A percentile compares a stretch with the other conserved stretches of the same genome.
phyloP scores from a whole-genome alignment of 2,888 invertebrate genomes.

The Cyclophora albipunctata region DNA sequence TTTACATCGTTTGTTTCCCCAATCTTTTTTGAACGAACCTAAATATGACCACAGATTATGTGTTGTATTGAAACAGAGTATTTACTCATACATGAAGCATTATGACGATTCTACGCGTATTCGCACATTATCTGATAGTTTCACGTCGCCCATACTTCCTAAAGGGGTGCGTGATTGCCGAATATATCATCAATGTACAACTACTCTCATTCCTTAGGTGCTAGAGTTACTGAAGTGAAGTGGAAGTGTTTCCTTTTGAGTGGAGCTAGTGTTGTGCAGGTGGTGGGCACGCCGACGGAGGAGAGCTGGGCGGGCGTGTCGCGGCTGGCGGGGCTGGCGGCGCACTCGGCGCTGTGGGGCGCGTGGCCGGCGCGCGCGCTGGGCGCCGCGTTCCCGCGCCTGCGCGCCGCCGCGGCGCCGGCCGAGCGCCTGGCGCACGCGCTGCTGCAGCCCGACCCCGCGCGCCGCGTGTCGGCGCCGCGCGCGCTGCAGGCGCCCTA shows the following conservation, averaged over 20 bases:
- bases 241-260: too few relatives aligned
- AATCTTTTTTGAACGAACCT: too few relatives aligned
- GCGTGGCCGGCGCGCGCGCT: conserved; percentile 84
- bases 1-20: background rate
- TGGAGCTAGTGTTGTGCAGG: too few relatives aligned
- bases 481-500: conserved; percentile 92
- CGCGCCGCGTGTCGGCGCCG: conserved; percentile 89
- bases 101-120: background rate
- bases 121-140: background rate
- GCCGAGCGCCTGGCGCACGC: conserved; percentile 91
- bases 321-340: conserved; percentile 88
- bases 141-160: too few relatives aligned
- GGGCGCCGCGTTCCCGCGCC: conserved; percentile 90
- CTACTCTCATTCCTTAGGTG: too few relatives aligned
- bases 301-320: conserved; percentile 95
- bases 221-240: too few relatives aligned
- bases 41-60: background rate
- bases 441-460: conserved; percentile 90
- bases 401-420: conserved; percentile 89
- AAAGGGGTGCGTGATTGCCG: too few relatives aligned
- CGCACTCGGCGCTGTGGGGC: conserved; percentile 76
- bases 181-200: too few relatives aligned
- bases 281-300: conserved; percentile 96
- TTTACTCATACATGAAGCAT: background rate
- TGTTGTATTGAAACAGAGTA: background rate